These are phyloP conservation scores for Melanerpes formicivorus DNA, from an alignment of 2,113 vertebrate genomes.

Conservation along the genomic window DNA sequence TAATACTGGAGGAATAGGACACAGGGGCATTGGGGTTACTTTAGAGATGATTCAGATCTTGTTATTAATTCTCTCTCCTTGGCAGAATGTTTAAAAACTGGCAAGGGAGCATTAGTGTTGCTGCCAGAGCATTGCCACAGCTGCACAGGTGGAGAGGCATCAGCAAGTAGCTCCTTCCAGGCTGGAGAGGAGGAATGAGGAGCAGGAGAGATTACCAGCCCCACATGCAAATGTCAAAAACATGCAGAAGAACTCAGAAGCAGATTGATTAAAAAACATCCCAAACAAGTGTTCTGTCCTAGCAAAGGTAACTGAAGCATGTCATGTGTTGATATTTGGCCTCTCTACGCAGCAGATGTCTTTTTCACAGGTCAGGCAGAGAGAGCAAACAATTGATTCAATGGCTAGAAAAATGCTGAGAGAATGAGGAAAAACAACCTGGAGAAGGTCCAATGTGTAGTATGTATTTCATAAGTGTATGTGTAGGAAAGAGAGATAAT, in stretches of 20 bases:
- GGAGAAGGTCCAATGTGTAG: constrained; percentile 35
- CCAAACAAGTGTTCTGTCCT: neutral
- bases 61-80: constrained; percentile 60
- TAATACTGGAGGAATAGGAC: constrained; percentile 34
- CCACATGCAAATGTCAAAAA: neutral
- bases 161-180: neutral
- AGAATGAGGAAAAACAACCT: constrained; percentile 15
- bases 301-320: neutral
- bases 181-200: neutral
- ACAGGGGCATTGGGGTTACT: constrained; percentile 31
- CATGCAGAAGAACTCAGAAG: neutral
- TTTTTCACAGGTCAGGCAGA: constrained; percentile 54
- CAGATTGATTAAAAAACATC: neutral
- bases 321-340: constrained; percentile 1
- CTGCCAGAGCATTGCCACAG: constrained; percentile 5
- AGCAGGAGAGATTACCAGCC: neutral
- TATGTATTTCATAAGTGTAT: neutral
- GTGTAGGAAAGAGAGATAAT: constrained; percentile 49
- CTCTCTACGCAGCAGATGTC: constrained; percentile 47
- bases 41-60: constrained; percentile 56
- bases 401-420: constrained; percentile 22
- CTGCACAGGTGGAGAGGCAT: constrained; percentile 27
- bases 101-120: constrained; percentile 30
- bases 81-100: constrained; percentile 57
- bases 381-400: constrained; percentile 42